These are phyloP conservation scores for Tortrix viridana DNA, from an alignment of 2,888 invertebrate genomes.

Conservation along the genomic window DNA sequence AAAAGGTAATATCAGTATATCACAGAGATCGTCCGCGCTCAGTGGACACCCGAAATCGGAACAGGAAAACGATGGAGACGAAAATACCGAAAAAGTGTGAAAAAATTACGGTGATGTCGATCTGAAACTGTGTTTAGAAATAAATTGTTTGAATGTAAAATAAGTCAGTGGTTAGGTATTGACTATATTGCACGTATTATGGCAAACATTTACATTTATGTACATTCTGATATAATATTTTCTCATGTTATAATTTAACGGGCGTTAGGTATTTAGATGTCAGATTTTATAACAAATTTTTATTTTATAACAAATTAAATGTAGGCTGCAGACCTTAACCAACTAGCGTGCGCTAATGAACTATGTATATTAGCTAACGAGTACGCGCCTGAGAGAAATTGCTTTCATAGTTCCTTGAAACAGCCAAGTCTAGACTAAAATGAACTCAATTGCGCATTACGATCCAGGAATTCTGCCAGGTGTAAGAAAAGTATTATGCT, in stretches of 20 bases:
- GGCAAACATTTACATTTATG: no score
- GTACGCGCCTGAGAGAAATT: background rate
- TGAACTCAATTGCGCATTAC: conserved; percentile 27
- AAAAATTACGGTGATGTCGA: no score
- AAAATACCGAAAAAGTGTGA: background rate
- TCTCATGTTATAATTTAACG: no score
- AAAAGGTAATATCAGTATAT: conserved; percentile 79
- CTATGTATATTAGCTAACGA: background rate
- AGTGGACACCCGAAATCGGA: conserved; percentile 62
- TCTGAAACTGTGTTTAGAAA: no score
- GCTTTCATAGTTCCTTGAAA: conserved; percentile 5
- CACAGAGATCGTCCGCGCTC: conserved; percentile 71
- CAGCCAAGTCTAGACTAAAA: conserved; percentile 19
- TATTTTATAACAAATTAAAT: background rate
- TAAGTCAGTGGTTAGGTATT: no score
- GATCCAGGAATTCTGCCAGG: conserved; percentile 29
- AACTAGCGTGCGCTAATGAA: conserved; percentile 25
- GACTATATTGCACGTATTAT: no score
- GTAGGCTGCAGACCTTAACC: conserved; percentile 29
- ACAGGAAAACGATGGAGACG: conserved; percentile 64
- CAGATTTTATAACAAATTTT: background rate
- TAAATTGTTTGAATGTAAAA: no score
- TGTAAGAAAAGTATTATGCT: conserved; percentile 31
- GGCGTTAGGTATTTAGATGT: no score
- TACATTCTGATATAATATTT: no score